Evolutionary conservation across 2,113 vertebrate genomes (phyloP).

Genomic region (Ondatra zibethicus): DNA sequence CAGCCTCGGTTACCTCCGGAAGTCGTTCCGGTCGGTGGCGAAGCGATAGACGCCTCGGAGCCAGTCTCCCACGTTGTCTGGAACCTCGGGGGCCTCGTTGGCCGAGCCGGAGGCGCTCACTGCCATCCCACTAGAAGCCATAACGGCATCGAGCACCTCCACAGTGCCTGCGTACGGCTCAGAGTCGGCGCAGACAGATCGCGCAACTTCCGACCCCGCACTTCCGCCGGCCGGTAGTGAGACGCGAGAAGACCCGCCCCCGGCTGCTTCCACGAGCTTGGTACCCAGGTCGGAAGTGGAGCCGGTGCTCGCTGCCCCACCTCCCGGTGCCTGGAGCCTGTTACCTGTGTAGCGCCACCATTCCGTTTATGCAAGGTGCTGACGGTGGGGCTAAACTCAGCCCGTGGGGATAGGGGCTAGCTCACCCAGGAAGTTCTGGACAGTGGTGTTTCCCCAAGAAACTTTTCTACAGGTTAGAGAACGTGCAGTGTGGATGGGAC

Average conservation of each 20-base stretch:
- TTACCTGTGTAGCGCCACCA: background rate
- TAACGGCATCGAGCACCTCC: accelerated
- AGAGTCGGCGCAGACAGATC: accelerated
- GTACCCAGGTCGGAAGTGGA: accelerated
- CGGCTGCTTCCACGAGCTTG: background rate
- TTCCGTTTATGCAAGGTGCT: background rate
- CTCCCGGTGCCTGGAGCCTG: background rate
- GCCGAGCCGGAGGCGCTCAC: conserved; percentile 70
- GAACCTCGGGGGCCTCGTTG: conserved; percentile 52
- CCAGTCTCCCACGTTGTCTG: conserved; percentile 87
- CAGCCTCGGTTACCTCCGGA: conserved; percentile 89
- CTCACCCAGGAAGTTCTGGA: background rate
- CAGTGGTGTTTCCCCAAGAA: background rate
- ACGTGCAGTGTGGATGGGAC: background rate
- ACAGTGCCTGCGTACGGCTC: accelerated
- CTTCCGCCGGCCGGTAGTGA: background rate
- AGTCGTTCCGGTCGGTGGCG: conserved; percentile 94
- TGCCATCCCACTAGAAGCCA: conserved; percentile 75
- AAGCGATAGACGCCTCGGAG: conserved; percentile 89
- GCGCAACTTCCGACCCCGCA: conserved; percentile 43
- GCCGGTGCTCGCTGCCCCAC: background rate
- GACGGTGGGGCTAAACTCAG: background rate
- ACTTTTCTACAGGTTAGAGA: background rate
- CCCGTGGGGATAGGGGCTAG: background rate
- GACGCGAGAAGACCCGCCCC: accelerated